Base-by-base conservation (phyloP, 2,113 vertebrate species). In the Tretioscincus oriximinensis region DNA sequence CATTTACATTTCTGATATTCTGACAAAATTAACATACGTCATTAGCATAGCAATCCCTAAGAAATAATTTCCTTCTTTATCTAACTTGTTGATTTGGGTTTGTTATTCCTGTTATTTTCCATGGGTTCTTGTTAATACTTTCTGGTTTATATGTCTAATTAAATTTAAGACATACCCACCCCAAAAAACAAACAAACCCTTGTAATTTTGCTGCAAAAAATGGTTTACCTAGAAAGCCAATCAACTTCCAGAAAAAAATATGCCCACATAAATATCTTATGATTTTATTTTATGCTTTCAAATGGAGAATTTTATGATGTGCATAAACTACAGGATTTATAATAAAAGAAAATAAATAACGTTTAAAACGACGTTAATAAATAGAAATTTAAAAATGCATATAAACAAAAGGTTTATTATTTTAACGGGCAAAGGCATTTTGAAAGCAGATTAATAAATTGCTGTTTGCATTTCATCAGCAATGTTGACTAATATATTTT, bases 101-200 rank as follows among this genome's bases (percentile, higher is more conserved):
- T 16, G 54, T 78, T 68, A 65, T 22, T 58, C 28, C 24, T 9
- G 10, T 60, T 69, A 64, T 35, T 14, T 35, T 31, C 8, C 67
- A 49, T 5, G 18, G 49, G 49, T 7, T 69, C n/a, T 76, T 69
- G n/a, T 28, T 69, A 47, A 45, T 81, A 70, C 66, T 76, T 69
- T 20, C 29, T 76, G 29, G 58, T 68, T 31, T 22, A 9, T 12
- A 21, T 51, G 69, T 60, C 73, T 76, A 68, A 81, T 74, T 69
- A 76, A 49, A 47, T 75, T 28, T 26, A 60, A 81, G 31, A 11
- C 49, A 21, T 73, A 31, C n/a, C n/a, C n/a, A n/a, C n/a, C n/a
- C n/a, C 49, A 81, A 81, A 31, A 81, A 81, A 74, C 9, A 74
- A 45, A 35, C 41, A 22, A 2, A 67, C 54, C 74, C 49, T 75